Conservation (phyloP, 1,140 invertebrate species). For the Drosophila novamexicana region DNA sequence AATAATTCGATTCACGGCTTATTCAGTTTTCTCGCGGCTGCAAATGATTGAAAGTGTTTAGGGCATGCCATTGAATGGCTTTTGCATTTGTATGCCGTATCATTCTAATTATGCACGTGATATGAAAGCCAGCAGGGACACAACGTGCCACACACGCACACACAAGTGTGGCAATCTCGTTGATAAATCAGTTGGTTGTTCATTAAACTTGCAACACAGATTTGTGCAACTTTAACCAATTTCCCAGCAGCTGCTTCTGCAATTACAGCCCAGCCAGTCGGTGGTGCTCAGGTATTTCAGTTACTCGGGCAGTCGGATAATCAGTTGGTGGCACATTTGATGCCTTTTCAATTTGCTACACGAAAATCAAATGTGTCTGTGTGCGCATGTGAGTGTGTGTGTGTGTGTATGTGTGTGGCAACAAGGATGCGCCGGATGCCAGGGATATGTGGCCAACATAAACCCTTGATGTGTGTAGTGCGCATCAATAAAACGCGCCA, state of each 20-base stretch:
- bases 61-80: conserved; percentile 10
- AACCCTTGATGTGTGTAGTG: conserved; percentile 49
- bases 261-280: conserved; percentile 9
- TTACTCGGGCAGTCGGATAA: conserved; percentile 1
- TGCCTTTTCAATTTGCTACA: conserved; percentile 54
- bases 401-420: background rate
- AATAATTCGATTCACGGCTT: conserved; percentile 2
- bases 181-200: background rate
- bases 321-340: conserved; percentile 35
- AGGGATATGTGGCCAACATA: conserved; percentile 20
- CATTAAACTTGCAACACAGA: conserved; percentile 27
- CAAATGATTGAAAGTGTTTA: conserved; percentile 5
- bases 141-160: background rate
- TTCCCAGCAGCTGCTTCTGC: conserved; percentile 15
- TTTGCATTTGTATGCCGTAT: conserved; percentile 33
- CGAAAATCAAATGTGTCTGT: conserved; percentile 39
- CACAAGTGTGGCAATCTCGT: conserved; percentile 8
- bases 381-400: background rate
- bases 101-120: conserved; percentile 68
- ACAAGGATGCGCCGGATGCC: conserved; percentile 8
- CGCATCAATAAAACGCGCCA: conserved; percentile 49
- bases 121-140: conserved; percentile 19
- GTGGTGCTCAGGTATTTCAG: background rate
- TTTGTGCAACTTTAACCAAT: conserved; percentile 31
- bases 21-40: background rate